These are phyloP conservation scores for Gallinago solitaria DNA, from an alignment of 2,797 vertebrate species.

Conservation along the genomic window DNA sequence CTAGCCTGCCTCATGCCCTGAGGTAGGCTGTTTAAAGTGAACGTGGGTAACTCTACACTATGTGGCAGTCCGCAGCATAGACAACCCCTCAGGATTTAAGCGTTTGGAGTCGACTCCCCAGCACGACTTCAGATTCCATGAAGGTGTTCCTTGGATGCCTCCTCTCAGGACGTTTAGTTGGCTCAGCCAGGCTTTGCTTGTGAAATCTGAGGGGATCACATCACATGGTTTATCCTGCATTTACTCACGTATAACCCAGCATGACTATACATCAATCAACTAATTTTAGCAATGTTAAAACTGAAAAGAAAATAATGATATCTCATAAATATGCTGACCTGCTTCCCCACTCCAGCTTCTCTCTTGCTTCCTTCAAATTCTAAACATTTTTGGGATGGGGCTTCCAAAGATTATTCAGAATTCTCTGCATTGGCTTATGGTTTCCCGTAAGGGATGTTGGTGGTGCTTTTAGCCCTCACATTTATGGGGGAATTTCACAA, in stretches of 20 bases:
- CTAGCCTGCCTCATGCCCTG: neutral
- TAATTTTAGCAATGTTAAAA: slow-evolving; percentile 71
- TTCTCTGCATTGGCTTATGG: neutral
- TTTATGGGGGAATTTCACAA: neutral
- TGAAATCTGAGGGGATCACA: slow-evolving; percentile 68
- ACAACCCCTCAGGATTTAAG: neutral
- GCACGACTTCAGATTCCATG: slow-evolving; percentile 28
- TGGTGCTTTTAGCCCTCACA: neutral
- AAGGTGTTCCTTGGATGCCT: slow-evolving; percentile 37
- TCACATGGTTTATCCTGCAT: slow-evolving; percentile 59
- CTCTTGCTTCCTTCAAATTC: neutral
- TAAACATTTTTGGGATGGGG: neutral
- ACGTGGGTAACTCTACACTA: neutral
- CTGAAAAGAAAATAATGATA: slow-evolving; percentile 43
- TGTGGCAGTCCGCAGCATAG: neutral
- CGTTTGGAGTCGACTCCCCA: neutral
- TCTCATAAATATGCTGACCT: neutral
- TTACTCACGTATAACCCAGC: slow-evolving; percentile 65
- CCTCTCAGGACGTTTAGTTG: slow-evolving; percentile 44
- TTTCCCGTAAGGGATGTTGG: neutral
- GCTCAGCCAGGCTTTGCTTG: slow-evolving; percentile 46
- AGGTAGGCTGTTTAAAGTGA: neutral
- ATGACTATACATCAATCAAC: slow-evolving; percentile 68
- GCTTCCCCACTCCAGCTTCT: neutral
- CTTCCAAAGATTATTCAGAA: neutral